phyloP scores from a whole-genome alignment of 2,888 invertebrate genomes.

The Orthosia gracilis region DNA sequence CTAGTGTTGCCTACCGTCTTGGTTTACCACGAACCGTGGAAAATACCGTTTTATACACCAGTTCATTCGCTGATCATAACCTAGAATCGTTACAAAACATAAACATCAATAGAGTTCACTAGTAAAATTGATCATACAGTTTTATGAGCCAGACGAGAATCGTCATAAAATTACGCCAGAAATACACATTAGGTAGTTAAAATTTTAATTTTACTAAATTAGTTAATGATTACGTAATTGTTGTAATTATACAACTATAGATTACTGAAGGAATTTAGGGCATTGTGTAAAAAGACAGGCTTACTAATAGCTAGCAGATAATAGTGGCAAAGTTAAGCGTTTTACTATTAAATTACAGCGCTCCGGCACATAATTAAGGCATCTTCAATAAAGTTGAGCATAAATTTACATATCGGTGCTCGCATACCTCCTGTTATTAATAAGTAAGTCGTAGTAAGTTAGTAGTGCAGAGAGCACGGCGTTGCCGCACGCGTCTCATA shows the following conservation, averaged over 20 bases:
- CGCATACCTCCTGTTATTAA: slow-evolving; percentile 81
- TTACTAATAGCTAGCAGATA: slow-evolving; percentile 42
- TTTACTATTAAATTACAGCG: slow-evolving; percentile 73
- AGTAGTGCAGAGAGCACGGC: slow-evolving; percentile 73
- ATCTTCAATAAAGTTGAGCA: slow-evolving; percentile 83
- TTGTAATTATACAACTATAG: slow-evolving; percentile 20
- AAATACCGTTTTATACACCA: slow-evolving; percentile 34
- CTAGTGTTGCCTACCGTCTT: slow-evolving; percentile 12
- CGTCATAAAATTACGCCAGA: slow-evolving; percentile 50
- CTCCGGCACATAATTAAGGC: slow-evolving; percentile 80
- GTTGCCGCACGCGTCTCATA: slow-evolving; percentile 74
- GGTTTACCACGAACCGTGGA: slow-evolving; percentile 18
- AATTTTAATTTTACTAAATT: slow-evolving; percentile 29
- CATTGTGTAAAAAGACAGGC: slow-evolving; percentile 22
- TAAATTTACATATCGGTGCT: slow-evolving; percentile 83
- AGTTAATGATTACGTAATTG: slow-evolving; percentile 31
- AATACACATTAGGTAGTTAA: slow-evolving; percentile 46
- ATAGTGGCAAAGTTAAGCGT: slow-evolving; percentile 69
- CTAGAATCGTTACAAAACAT: slow-evolving; percentile 40
- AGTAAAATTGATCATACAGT: slow-evolving; percentile 50
- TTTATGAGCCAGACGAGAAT: slow-evolving; percentile 48
- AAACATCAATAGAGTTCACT: slow-evolving; percentile 39
- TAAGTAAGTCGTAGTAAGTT: slow-evolving; percentile 81
- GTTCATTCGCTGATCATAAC: slow-evolving; percentile 44
- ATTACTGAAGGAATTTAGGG: slow-evolving; percentile 36